Conservation (phyloP, 2,888 invertebrate genomes). For the Microplitis deprimator region DNA sequence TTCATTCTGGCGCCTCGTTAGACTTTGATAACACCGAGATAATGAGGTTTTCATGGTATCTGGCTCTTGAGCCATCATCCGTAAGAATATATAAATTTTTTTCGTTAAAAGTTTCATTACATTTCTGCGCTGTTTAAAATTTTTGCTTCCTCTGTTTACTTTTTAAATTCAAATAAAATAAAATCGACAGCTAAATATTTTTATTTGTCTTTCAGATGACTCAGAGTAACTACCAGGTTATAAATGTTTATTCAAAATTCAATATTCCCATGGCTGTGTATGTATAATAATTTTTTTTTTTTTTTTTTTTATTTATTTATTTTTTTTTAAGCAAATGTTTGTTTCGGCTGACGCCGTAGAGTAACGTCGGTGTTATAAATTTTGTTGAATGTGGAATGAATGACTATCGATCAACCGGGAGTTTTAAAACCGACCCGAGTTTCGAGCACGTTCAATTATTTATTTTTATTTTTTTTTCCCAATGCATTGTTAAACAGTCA, state of each 20-base stretch:
- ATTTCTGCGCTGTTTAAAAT: neutral
- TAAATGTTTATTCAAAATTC: neutral
- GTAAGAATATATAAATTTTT: neutral
- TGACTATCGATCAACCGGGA: neutral
- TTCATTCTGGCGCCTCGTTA: neutral
- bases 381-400: neutral
- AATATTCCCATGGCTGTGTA: neutral
- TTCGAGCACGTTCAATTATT: conserved; percentile 6
- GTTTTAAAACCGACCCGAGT: neutral
- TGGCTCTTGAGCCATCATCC: neutral
- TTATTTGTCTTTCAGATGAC: no score
- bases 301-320: neutral
- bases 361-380: neutral
- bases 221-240: neutral
- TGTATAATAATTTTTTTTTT: neutral
- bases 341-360: neutral
- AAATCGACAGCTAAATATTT: no score
- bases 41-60: conserved; percentile 9
- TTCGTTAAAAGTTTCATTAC: neutral
- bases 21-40: neutral
- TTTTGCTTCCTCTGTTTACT: neutral
- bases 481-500: neutral
- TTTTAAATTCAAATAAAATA: neutral
- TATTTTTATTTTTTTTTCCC: neutral
- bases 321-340: neutral